Evolutionary conservation across 2,113 vertebrate genomes (phyloP), one percentile per base, ranked within the genome.

Genomic region (Tor tambroides): DNA sequence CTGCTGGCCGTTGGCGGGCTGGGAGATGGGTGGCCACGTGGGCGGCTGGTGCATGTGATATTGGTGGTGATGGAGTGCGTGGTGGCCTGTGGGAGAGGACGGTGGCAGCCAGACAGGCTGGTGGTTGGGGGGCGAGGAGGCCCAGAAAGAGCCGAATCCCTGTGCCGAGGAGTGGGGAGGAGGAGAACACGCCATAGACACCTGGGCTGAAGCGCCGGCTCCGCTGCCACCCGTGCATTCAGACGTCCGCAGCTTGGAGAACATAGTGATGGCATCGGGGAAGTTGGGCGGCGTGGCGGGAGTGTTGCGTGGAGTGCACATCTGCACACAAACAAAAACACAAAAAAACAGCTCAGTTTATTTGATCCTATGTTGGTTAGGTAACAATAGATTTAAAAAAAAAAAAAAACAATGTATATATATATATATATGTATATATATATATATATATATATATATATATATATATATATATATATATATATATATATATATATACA

Each of bases 201-300:
- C 89, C 87, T 96, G 92, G 90, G 95, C 94, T 78, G 96, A 93
- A 90, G 94, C 93, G 80, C 90, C 89, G 91, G 92, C 92, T 84
- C 92, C 21, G 79, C 2, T n/a, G 54, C 46, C 56, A 4, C 51
- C 35, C 9, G 83, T 91, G 69, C 94, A 96, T 54, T 99, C 97
- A 0, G 98, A 97, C 46, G 98, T 92, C 0, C 97, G 94, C 51
- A 99, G 95, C 92, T 97, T 97, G 92, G 97, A 98, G 95, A 99
- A 99, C 98, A 98, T 99, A 91, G 97, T 96, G 92, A 99, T 95
- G 4, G 98, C 95, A 1, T 98, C 98, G 0, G 98, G 98, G 93
- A 99, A 99, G 95, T 97, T 98, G 72, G 98, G 98, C 0, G 98
- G 97, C 0, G 98, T 98, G 91, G 98, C 98, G 0, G 98, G 98